phyloP scores from a whole-genome alignment of 2,888 invertebrate species.

The Neocrepidodera transversa region DNA sequence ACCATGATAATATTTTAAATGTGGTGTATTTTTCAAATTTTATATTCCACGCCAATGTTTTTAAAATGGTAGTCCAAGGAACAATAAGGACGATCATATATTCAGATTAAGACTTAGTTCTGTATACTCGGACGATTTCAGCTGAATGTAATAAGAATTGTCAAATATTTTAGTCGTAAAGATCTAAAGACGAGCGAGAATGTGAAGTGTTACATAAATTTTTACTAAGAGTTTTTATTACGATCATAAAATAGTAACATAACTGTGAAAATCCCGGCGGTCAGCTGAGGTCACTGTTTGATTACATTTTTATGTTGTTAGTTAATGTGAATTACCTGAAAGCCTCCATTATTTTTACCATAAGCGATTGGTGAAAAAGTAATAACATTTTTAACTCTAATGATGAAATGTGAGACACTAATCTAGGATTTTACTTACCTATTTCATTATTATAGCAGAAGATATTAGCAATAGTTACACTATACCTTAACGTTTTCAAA shows the following conservation, averaged over 20 bases:
- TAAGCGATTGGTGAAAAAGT: too few relatives aligned
- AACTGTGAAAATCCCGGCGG: conserved; percentile 40
- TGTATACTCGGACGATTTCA: conserved; percentile 55
- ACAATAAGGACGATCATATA: conserved; percentile 59
- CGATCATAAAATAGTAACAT: conserved; percentile 58
- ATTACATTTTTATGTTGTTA: conserved; percentile 32
- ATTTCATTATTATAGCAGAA: too few relatives aligned
- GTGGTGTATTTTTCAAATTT: too few relatives aligned
- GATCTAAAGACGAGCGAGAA: conserved; percentile 54
- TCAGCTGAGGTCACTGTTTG: conserved; percentile 28
- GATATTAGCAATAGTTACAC: too few relatives aligned
- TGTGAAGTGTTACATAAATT: conserved; percentile 57
- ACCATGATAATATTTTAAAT: too few relatives aligned
- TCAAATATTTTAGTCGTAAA: conserved; percentile 59
- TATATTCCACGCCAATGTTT: background rate
- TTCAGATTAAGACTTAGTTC: conserved; percentile 58
- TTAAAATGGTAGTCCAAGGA: conserved; percentile 36
- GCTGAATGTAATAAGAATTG: conserved; percentile 57
- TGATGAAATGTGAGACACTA: too few relatives aligned
- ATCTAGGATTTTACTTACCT: too few relatives aligned
- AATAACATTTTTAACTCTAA: too few relatives aligned
- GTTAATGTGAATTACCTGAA: too few relatives aligned
- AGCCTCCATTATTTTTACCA: too few relatives aligned
- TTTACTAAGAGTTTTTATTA: conserved; percentile 58
- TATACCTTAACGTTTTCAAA: too few relatives aligned